A percentile compares a stretch with the other conserved stretches of the same genome.
Conservation (phyloP, 2,888 invertebrate genomes). For the Drosophila birchii region DNA sequence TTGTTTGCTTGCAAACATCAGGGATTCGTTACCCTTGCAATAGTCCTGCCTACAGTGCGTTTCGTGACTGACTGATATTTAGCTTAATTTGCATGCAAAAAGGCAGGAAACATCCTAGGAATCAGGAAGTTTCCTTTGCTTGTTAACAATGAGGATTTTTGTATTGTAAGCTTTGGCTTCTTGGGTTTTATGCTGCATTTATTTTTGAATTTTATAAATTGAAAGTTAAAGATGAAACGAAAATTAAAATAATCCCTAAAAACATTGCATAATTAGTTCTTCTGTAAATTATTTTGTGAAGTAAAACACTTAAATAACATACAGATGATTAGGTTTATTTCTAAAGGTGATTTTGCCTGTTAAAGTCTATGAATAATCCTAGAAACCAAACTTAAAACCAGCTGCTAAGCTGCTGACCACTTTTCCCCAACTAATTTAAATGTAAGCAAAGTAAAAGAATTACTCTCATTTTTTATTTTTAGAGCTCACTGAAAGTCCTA, state of each 20-base stretch:
- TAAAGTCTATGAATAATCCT: not conserved
- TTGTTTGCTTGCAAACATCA: conserved; percentile 37
- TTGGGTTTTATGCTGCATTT: not conserved
- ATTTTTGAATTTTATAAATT: not conserved
- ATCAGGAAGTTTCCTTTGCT: not conserved
- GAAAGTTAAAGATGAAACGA: not conserved
- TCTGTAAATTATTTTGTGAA: too few species aligned
- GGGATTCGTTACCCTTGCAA: conserved; percentile 18
- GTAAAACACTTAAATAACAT: not conserved
- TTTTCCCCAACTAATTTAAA: not conserved
- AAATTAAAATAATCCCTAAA: not conserved
- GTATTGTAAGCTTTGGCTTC: not conserved
- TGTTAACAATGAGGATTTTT: not conserved
- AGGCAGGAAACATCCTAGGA: not conserved
- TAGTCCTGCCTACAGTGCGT: conserved; percentile 21
- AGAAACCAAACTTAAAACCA: not conserved
- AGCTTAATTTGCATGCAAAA: not conserved
- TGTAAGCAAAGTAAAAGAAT: too few species aligned
- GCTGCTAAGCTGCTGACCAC: not conserved
- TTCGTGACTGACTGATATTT: not conserved
- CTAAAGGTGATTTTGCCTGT: not conserved
- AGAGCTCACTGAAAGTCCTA: not conserved
- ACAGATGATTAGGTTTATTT: not conserved
- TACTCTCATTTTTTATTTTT: not conserved
- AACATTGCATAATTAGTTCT: not conserved